phyloP scores from a whole-genome alignment of 2,113 vertebrate species.

The Dolichotis patagonum region DNA sequence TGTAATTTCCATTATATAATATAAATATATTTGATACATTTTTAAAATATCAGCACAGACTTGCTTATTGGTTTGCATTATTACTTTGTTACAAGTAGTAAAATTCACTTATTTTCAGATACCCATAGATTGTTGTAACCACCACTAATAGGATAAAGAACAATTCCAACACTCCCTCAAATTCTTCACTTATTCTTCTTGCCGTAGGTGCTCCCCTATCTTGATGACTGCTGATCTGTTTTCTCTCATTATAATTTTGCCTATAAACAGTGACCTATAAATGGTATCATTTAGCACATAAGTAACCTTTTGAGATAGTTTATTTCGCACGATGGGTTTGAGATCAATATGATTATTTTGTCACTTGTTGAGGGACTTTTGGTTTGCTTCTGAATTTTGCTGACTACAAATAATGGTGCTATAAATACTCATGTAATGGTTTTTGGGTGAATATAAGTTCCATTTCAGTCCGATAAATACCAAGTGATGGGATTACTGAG shows the following conservation, averaged over 20 bases:
- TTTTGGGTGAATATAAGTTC: not conserved
- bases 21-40: not conserved
- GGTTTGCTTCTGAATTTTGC: conserved; percentile 33
- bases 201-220: not conserved
- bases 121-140: not conserved
- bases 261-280: not conserved
- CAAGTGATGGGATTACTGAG: not conserved
- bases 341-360: conserved; percentile 27
- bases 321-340: not conserved
- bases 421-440: not conserved
- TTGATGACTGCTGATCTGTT: not conserved
- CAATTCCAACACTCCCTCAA: not conserved
- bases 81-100: conserved; percentile 20
- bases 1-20: not conserved
- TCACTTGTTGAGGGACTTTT: conserved; percentile 3
- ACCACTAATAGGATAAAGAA: not conserved
- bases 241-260: conserved; percentile 34
- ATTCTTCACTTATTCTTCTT: not conserved
- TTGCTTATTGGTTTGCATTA: conserved; percentile 27
- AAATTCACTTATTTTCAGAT: conserved; percentile 44
- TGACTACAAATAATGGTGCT: conserved; percentile 33
- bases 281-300: not conserved
- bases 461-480: not conserved
- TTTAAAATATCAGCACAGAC: conserved; percentile 36
- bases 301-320: not conserved